Evolutionary conservation across 2,888 invertebrate genomes (phyloP).

Genomic region (Coecobrya sp.): DNA sequence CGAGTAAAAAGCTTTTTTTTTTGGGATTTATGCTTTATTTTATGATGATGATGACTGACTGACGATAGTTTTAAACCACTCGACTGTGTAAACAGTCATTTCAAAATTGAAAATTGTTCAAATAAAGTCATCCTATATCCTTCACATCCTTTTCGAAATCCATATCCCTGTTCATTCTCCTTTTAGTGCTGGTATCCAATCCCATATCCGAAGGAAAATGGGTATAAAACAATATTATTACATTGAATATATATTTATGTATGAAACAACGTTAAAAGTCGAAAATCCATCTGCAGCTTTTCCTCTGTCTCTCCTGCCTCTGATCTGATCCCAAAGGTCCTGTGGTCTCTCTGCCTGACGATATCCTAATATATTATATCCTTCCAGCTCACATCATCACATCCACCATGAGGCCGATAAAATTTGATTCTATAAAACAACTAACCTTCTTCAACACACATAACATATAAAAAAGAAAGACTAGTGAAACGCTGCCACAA

Average conservation of each 20-base stretch:
- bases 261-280: conserved; percentile 26
- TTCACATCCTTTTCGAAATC: conserved; percentile 72
- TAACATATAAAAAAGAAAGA: neutral
- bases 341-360: conserved; percentile 20
- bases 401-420: neutral
- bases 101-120: conserved; percentile 87
- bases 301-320: neutral
- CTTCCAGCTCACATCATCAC: conserved; percentile 11
- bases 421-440: conserved; percentile 23
- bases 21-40: conserved; percentile 68
- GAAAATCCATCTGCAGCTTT: conserved; percentile 4
- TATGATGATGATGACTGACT: conserved; percentile 71
- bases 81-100: conserved; percentile 86
- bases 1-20: conserved; percentile 58
- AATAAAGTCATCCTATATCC: conserved; percentile 84
- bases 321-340: conserved; percentile 70
- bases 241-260: conserved; percentile 2
- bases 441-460: neutral
- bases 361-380: neutral
- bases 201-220: neutral
- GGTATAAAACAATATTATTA: neutral
- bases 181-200: conserved; percentile 49
- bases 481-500: conserved; percentile 26
- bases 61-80: conserved; percentile 83
- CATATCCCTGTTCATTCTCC: conserved; percentile 8